phyloP scores from a whole-genome alignment of 2,888 invertebrate species.

The Pterostichus madidus region DNA sequence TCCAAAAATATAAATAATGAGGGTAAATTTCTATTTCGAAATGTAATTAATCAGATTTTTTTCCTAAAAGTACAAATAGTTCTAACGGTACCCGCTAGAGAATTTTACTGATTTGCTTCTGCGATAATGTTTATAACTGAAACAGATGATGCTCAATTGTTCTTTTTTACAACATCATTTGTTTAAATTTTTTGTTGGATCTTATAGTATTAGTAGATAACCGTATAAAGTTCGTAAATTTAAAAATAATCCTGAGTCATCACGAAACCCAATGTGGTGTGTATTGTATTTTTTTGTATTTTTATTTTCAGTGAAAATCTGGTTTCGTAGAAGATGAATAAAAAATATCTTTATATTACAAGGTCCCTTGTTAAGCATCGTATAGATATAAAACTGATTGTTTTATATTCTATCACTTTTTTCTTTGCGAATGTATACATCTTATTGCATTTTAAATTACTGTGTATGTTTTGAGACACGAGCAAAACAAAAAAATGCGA shows the following conservation, averaged over 20 bases:
- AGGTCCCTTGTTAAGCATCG: conserved; percentile 46
- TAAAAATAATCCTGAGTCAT: conserved; percentile 61
- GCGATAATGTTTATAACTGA: neutral
- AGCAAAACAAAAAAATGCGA: conserved; percentile 19
- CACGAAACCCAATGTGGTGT: conserved; percentile 38
- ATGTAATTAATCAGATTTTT: conserved; percentile 32
- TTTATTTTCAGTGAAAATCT: conserved; percentile 45
- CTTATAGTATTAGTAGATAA: conserved; percentile 15
- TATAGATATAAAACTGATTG: conserved; percentile 52
- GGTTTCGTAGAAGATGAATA: conserved; percentile 52
- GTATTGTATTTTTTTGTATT: conserved; percentile 59
- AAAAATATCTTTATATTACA: conserved; percentile 62
- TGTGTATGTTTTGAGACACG: conserved; percentile 27
- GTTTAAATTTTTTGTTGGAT: conserved; percentile 7
- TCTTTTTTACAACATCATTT: conserved; percentile 37
- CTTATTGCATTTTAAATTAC: conserved; percentile 44
- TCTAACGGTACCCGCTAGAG: neutral
- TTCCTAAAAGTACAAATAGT: neutral
- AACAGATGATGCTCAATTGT: conserved; percentile 39
- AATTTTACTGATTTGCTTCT: neutral
- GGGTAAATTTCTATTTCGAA: conserved; percentile 1
- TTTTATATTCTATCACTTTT: conserved; percentile 46
- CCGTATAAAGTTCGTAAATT: conserved; percentile 20
- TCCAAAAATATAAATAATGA: conserved; percentile 15
- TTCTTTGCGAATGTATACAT: neutral